Percentiles rank a stretch among this genome's conserved stretches.
Conservation (phyloP, 1,140 invertebrate species). For the Scylla paramamosain region DNA sequence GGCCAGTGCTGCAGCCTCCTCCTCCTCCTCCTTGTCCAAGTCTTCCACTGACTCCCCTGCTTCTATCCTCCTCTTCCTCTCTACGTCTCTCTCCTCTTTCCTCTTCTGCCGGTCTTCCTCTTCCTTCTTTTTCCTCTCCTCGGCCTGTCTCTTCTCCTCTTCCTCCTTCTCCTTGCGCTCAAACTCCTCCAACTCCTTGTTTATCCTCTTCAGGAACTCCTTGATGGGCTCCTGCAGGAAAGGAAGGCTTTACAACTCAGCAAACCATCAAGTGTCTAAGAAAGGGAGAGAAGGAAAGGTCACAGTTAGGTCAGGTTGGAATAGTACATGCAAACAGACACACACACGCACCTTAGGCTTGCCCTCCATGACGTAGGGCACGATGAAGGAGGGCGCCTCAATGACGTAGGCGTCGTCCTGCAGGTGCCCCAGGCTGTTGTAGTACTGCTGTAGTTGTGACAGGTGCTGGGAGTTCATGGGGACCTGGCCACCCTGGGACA, state of each 20-base stretch:
- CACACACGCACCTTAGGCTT: conserved; percentile 71
- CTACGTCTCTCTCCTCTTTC: conserved; percentile 14
- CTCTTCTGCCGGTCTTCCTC: conserved; percentile 11
- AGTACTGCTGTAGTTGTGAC: conserved; percentile 76
- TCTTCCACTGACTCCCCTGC: conserved; percentile 28
- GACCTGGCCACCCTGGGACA: conserved; percentile 72
- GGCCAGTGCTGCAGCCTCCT: neutral
- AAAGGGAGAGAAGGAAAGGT: no score
- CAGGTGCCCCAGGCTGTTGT: conserved; percentile 75
- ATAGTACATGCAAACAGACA: no score
- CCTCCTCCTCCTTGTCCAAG: conserved; percentile 34
- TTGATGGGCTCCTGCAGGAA: conserved; percentile 63
- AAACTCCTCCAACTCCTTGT: conserved; percentile 65
- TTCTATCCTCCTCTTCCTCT: conserved; percentile 39
- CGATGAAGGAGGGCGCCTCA: conserved; percentile 77
- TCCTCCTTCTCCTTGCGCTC: conserved; percentile 56
- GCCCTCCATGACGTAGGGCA: conserved; percentile 77
- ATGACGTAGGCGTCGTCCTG: conserved; percentile 77
- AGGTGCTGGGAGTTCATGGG: conserved; percentile 76
- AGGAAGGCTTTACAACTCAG: neutral
- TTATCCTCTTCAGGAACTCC: conserved; percentile 64
- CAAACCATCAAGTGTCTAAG: neutral
- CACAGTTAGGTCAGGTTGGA: no score
- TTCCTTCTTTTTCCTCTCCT: conserved; percentile 44
- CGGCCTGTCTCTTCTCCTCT: conserved; percentile 25